Evolutionary conservation across 2,797 vertebrate genomes (phyloP).

Genomic region (Sparidentex hasta): DNA sequence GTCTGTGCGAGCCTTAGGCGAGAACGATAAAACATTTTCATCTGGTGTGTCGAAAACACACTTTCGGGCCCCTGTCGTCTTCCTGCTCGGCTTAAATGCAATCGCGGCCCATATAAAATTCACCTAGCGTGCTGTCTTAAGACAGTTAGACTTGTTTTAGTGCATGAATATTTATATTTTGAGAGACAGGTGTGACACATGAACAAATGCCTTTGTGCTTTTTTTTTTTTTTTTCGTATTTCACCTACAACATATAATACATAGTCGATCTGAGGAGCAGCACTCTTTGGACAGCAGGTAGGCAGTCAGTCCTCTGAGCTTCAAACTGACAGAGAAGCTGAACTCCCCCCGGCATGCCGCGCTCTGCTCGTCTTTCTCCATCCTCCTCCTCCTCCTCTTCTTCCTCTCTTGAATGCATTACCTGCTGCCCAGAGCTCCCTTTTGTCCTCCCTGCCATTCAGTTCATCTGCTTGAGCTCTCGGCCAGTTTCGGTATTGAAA

Average conservation of each 20-base stretch:
- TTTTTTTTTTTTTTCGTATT: neutral
- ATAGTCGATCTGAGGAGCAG: neutral
- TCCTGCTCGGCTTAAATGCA: too few relatives aligned
- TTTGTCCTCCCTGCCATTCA: conserved; percentile 54
- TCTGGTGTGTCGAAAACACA: neutral
- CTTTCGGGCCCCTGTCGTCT: neutral
- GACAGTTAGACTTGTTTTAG: neutral
- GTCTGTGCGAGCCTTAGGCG: too few relatives aligned
- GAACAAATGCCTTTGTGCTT: neutral
- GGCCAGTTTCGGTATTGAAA: conserved; percentile 12
- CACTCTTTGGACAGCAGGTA: neutral
- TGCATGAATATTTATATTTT: neutral
- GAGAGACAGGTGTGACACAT: neutral
- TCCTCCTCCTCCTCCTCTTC: conserved; percentile 33
- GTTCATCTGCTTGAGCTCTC: conserved; percentile 42
- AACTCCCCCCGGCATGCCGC: conserved; percentile 12
- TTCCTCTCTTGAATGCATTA: conserved; percentile 3
- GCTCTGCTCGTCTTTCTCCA: conserved; percentile 2
- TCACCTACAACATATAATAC: neutral
- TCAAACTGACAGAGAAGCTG: conserved; percentile 25
- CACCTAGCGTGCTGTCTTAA: neutral
- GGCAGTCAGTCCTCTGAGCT: neutral
- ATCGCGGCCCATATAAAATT: too few relatives aligned
- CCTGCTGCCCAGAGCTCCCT: conserved; percentile 26
- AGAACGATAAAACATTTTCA: neutral